Percentiles rank a stretch among this genome's conserved stretches.
Evolutionary conservation across 2,797 vertebrate species (phyloP).

Genomic region (Saxicola maurus): DNA sequence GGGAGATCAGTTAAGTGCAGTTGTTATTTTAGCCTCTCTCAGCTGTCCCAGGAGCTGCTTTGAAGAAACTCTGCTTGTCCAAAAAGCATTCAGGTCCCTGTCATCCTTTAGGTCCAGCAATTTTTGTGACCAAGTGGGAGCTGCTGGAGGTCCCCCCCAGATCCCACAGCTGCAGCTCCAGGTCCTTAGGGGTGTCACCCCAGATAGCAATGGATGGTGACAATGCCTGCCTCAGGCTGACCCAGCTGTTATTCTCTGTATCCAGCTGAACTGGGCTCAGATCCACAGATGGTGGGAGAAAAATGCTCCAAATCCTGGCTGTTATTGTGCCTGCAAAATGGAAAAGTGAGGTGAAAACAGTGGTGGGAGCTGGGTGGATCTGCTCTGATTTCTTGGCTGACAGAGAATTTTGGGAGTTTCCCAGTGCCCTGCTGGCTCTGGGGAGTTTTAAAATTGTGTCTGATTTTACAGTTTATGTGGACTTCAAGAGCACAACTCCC

Average conservation of each 20-base stretch:
- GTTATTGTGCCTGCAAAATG: not conserved
- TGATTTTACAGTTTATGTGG: not conserved
- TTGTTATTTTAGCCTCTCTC: not conserved
- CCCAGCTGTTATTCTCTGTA: not conserved
- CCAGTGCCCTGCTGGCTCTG: not conserved
- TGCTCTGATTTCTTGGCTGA: not conserved
- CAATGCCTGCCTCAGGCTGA: not conserved
- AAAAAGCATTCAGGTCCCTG: fast-evolving
- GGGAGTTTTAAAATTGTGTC: not conserved
- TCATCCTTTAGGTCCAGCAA: not conserved
- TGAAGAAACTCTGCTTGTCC: not conserved
- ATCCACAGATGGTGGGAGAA: not conserved
- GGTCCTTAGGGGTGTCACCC: not conserved
- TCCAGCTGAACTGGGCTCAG: not conserved
- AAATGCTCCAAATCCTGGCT: not conserved
- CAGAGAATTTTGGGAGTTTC: not conserved
- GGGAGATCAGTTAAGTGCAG: not conserved
- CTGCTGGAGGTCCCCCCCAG: not conserved
- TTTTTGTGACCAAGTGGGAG: not conserved
- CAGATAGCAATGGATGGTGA: not conserved
- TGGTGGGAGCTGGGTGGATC: not conserved
- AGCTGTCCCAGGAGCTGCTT: not conserved
- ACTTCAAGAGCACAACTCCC: not conserved
- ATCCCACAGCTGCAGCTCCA: not conserved
- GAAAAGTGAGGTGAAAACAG: not conserved